Base-by-base conservation (phyloP, 2,113 vertebrate genomes). In the Phaethon lepturus region DNA sequence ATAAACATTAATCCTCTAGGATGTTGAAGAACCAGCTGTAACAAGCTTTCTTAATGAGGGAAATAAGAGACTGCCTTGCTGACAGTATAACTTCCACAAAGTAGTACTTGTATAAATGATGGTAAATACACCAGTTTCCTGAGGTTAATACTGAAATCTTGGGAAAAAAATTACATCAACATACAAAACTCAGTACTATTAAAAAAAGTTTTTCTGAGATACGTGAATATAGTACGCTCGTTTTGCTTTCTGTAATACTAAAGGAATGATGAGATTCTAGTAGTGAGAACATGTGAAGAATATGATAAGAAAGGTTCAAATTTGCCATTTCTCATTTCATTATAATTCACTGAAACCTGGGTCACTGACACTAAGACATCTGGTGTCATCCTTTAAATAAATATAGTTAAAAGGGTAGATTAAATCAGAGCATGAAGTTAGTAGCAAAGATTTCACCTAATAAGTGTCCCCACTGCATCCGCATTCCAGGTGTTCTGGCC, bases 1-100 rank as follows among this genome's bases (percentile, higher is more conserved):
- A 89, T 79, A 95, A 92, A 87, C 53, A 94, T 81, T 93, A 95
- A 90, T 98, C 59, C 91, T 93, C 49, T n/a, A 73, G 66, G 81
- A 95, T 94, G 95, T 45, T 88, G 81, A 96, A 66, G 52, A 92
- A 84, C 76, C 67, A 64, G 68, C 73, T 97, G 82, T 90, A 88
- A 90, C 49, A 91, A 91, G 35, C 60, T 83, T 86, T 64, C 62
- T 96, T 97, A 97, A 85, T 93, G 92, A 94, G 66, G 50, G 49
- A 96, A 88, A 55, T 94, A 96, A 94, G 82, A 78, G 40, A 58
- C n/a, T 68, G 81, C 29, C 56, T 91, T 45, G 15, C 47, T 95
- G 81, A 64, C 69, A 86, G 68, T 66, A 14, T 86, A 91, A 84
- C 56, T 87, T 95, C 60, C 63, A 88, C 33, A 38, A 91, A 79